Evolutionary conservation across 1,140 invertebrate species (phyloP).

Genomic region (Drosophila repleta): DNA sequence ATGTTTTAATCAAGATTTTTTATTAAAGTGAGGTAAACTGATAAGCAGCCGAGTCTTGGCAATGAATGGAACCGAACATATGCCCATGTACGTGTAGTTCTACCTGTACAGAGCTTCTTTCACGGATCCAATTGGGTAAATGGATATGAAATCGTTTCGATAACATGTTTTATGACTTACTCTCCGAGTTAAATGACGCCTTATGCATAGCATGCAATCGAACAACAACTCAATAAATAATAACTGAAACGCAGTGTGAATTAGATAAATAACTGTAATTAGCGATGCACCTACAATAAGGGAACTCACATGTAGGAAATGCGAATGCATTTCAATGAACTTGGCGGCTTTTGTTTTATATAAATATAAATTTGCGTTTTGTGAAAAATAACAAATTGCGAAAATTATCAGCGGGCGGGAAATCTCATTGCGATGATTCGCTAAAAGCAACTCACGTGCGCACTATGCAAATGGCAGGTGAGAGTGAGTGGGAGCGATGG

Average conservation of each 20-base stretch:
- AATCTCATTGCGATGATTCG: conserved; percentile 17
- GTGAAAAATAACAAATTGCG: conserved; percentile 21
- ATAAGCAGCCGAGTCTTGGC: conserved; percentile 19
- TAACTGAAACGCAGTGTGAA: conserved; percentile 16
- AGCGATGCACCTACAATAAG: conserved; percentile 10
- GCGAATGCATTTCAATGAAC: conserved; percentile 20
- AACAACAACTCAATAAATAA: background rate
- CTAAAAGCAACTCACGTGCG: conserved; percentile 53
- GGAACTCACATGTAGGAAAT: conserved; percentile 25
- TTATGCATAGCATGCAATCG: background rate
- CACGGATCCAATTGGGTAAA: background rate
- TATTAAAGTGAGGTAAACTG: conserved; percentile 8
- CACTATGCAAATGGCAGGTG: conserved; percentile 50
- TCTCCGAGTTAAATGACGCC: background rate
- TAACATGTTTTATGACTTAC: background rate
- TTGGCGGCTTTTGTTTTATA: background rate
- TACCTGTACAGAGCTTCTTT: background rate
- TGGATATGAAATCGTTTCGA: background rate
- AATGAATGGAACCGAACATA: conserved; percentile 3
- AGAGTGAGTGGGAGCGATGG: conserved; percentile 17
- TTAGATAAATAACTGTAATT: conserved; percentile 21
- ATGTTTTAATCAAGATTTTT: conserved; percentile 14
- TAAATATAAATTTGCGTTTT: conserved; percentile 33
- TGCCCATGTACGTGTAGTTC: background rate
- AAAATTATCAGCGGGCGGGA: background rate